Percentiles rank a stretch among this genome's conserved stretches.
Conservation (phyloP, 2,113 vertebrate species). For the Platysternon megacephalum region DNA sequence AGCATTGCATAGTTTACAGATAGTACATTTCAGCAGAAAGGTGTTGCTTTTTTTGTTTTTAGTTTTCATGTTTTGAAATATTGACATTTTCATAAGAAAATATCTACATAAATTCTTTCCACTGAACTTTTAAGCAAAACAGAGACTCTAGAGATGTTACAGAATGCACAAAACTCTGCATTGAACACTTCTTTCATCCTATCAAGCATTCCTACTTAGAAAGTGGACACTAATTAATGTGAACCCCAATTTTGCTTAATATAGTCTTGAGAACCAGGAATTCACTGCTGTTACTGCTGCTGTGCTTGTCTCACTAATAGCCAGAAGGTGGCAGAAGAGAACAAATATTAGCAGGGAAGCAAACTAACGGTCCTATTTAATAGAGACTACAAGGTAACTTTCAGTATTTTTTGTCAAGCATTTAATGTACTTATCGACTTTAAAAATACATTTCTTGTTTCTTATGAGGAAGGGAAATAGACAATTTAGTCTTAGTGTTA, state of each 20-base stretch:
- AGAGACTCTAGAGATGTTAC: neutral
- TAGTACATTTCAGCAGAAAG: neutral
- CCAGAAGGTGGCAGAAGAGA: conserved; percentile 66
- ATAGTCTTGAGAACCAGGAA: rapidly evolving
- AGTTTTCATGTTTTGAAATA: neutral
- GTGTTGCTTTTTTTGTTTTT: neutral
- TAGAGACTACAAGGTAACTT: neutral
- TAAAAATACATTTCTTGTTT: neutral
- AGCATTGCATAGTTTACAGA: neutral
- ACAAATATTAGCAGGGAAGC: neutral
- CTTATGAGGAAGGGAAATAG: neutral
- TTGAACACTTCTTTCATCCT: neutral
- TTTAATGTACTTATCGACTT: neutral
- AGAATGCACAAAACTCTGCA: neutral
- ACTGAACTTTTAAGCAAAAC: neutral
- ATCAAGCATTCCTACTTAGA: neutral
- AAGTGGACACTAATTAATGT: neutral
- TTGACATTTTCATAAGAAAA: neutral
- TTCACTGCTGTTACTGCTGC: neutral
- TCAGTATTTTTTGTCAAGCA: neutral
- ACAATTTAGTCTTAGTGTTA: neutral
- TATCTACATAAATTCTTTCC: neutral
- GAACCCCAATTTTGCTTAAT: neutral
- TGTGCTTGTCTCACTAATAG: neutral
- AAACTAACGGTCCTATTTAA: neutral